Conservation (phyloP, 2,888 invertebrate species). For the Tholera decimalis region DNA sequence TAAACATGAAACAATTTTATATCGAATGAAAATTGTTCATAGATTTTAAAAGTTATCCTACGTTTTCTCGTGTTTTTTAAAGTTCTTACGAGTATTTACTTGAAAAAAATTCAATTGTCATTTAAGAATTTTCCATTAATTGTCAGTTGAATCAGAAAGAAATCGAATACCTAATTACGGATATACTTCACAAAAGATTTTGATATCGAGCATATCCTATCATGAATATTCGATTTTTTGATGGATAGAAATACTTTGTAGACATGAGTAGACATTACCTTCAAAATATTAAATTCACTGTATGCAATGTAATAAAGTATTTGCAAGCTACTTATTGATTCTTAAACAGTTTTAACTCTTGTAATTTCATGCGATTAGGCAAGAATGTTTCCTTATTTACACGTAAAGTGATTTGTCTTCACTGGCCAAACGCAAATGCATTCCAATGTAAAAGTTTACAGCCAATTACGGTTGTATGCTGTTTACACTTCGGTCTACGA, state of each 20-base stretch:
- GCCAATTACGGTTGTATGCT: constrained; percentile 39
- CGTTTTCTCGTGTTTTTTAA: neutral
- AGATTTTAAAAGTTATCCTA: neutral
- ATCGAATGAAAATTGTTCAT: too few species aligned
- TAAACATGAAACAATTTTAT: too few species aligned
- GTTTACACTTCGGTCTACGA: constrained; percentile 22
- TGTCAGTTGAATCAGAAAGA: constrained; percentile 5
- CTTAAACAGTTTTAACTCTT: constrained; percentile 3
- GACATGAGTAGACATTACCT: neutral
- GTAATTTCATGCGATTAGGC: constrained; percentile 52
- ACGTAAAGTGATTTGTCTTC: constrained; percentile 52
- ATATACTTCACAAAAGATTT: constrained; percentile 3
- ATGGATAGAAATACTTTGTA: neutral
- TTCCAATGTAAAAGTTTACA: constrained; percentile 41
- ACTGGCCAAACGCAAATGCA: constrained; percentile 39
- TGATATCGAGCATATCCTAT: neutral
- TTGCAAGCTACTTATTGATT: constrained; percentile 3
- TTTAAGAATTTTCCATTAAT: neutral
- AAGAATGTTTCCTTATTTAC: constrained; percentile 57
- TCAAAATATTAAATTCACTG: neutral
- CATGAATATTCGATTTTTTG: neutral
- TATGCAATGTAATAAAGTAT: neutral
- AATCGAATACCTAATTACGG: constrained; percentile 6
- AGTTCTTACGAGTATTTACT: neutral
- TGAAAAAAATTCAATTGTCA: too few species aligned